phyloP scores from a whole-genome alignment of 2,797 vertebrate genomes.

The Acrossocheilus wenchowensis region DNA sequence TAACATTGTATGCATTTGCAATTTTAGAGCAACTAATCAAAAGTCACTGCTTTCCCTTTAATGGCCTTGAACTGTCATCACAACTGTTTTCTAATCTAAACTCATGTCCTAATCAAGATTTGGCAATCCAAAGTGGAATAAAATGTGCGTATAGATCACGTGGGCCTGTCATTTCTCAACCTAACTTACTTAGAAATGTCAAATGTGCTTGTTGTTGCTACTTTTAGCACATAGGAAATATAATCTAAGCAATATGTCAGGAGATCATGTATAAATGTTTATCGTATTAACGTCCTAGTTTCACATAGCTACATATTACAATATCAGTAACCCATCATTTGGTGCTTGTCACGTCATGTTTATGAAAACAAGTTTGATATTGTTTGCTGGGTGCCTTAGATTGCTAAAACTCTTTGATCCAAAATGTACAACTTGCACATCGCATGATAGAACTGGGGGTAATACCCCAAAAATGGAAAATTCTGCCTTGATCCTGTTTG shows the following conservation, averaged over 20 bases:
- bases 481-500: slow-evolving; percentile 3
- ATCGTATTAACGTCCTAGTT: slow-evolving; percentile 4
- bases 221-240: slow-evolving; percentile 21
- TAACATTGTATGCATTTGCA: not conserved
- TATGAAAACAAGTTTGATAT: not conserved
- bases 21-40: not conserved
- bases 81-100: not conserved
- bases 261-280: slow-evolving; percentile 15
- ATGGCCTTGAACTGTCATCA: not conserved
- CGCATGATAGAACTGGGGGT: not conserved
- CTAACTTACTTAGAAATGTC: not conserved
- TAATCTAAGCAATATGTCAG: slow-evolving; percentile 11
- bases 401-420: not conserved
- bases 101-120: not conserved
- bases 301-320: slow-evolving; percentile 11
- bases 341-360: slow-evolving; percentile 15
- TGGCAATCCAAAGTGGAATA: slow-evolving; percentile 11
- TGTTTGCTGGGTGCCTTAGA: slow-evolving; percentile 38
- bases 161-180: not conserved
- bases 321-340: not conserved
- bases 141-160: slow-evolving; percentile 4
- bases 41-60: not conserved
- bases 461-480: not conserved
- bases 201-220: slow-evolving; percentile 13
- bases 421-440: slow-evolving; percentile 6